phyloP scores from a whole-genome alignment of 2,113 vertebrate genomes.

The Toxotes jaculatrix region DNA sequence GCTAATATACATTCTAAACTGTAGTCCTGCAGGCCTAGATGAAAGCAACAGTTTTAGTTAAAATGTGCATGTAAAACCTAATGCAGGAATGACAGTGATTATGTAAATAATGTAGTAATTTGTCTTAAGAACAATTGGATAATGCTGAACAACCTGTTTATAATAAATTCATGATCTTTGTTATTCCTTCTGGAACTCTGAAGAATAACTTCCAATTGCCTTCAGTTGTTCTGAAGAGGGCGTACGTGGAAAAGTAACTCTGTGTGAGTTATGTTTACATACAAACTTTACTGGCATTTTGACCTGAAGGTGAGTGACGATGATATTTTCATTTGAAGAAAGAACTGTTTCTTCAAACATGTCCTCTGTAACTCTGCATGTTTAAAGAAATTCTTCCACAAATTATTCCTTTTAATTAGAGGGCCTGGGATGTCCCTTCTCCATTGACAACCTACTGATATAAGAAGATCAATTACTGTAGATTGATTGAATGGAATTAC shows the following conservation, averaged over 20 bases:
- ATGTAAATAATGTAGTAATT: not conserved
- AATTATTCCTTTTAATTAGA: not conserved
- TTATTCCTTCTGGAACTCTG: not conserved
- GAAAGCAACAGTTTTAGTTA: not conserved
- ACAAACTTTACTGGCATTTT: slow-evolving; percentile 1
- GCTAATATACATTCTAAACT: not conserved
- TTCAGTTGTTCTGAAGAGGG: not conserved
- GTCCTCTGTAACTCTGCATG: not conserved
- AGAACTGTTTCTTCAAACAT: not conserved
- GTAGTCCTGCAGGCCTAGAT: not conserved
- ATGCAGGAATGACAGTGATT: not conserved
- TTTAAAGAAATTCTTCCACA: not conserved
- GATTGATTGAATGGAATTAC: not conserved
- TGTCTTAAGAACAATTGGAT: not conserved
- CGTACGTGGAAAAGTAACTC: not conserved
- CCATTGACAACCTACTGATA: not conserved
- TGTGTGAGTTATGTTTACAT: not conserved
- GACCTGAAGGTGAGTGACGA: not conserved
- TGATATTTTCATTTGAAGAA: not conserved
- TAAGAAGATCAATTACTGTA: not conserved
- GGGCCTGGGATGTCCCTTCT: not conserved
- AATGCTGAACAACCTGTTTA: not conserved
- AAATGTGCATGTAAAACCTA: not conserved
- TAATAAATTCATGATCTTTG: not conserved
- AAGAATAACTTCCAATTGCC: not conserved